Percentiles rank a stretch among this genome's conserved stretches.
Conservation (phyloP, 2,113 vertebrate species). For the Sprattus sprattus region DNA sequence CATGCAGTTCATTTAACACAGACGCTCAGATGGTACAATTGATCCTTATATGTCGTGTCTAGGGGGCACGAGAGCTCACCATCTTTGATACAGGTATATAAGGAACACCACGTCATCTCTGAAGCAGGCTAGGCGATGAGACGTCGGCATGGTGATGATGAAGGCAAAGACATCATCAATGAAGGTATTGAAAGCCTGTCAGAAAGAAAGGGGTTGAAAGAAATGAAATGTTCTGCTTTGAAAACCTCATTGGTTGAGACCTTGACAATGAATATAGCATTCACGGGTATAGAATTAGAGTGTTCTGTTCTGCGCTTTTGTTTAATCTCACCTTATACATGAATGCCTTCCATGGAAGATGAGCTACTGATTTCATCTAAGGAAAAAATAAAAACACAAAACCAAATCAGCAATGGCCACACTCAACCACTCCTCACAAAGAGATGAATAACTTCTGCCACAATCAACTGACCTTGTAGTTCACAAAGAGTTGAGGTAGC, state of each 20-base stretch:
- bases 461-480: slow-evolving; percentile 87
- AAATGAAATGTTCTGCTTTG: too few relatives aligned
- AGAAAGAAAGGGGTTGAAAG: neutral
- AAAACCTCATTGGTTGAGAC: neutral
- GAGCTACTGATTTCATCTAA: slow-evolving; percentile 96
- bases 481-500: slow-evolving; percentile 97
- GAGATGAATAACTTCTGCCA: neutral
- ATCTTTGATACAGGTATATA: slow-evolving; percentile 97
- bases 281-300: neutral
- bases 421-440: neutral
- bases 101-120: slow-evolving; percentile 96
- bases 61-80: slow-evolving; percentile 66
- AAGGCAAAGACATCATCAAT: slow-evolving; percentile 98
- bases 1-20: neutral
- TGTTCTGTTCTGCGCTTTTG: neutral
- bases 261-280: neutral
- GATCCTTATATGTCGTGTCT: neutral
- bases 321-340: slow-evolving; percentile 89
- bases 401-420: neutral
- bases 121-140: slow-evolving; percentile 96
- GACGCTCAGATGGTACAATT: neutral
- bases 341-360: slow-evolving; percentile 97
- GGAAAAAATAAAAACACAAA: slow-evolving; percentile 49
- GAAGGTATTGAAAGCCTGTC: slow-evolving; percentile 97
- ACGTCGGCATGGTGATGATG: slow-evolving; percentile 99